Evolutionary conservation across 2,113 vertebrate species (phyloP).

Genomic region (Catharus minimus): DNA sequence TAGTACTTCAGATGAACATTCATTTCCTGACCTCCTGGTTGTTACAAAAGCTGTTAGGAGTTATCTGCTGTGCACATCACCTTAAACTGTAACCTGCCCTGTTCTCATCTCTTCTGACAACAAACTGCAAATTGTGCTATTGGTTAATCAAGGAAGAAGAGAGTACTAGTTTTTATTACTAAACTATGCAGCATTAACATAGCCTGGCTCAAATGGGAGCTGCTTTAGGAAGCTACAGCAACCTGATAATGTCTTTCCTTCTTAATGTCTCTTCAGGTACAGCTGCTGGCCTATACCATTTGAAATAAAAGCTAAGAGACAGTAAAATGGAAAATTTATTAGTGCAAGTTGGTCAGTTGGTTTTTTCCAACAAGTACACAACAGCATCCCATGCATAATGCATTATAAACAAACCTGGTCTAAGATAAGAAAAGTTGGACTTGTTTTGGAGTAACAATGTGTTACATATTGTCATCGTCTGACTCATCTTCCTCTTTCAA

Average conservation of each 20-base stretch:
- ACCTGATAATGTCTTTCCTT: neutral
- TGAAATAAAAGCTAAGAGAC: slow-evolving; percentile 31
- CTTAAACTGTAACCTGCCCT: neutral
- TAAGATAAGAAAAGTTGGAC: slow-evolving; percentile 54
- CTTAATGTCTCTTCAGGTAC: neutral
- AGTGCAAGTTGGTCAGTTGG: slow-evolving; percentile 69
- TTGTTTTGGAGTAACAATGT: slow-evolving; percentile 58
- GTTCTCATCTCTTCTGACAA: neutral
- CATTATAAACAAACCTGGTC: slow-evolving; percentile 39
- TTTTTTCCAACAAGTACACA: slow-evolving; percentile 44
- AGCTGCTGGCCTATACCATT: neutral
- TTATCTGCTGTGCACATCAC: neutral
- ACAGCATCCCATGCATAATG: slow-evolving; percentile 16
- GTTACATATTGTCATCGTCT: slow-evolving; percentile 98
- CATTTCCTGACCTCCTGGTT: neutral
- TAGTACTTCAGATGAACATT: neutral
- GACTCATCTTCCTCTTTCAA: slow-evolving; percentile 98
- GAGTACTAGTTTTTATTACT: neutral
- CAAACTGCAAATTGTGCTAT: neutral
- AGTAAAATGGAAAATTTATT: slow-evolving; percentile 71
- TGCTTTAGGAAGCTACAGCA: neutral
- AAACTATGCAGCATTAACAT: neutral
- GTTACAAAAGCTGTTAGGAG: neutral
- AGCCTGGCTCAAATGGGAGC: neutral
- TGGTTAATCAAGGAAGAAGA: neutral